phyloP scores from a whole-genome alignment of 2,888 invertebrate species.

The Drosophila setosimentum region DNA sequence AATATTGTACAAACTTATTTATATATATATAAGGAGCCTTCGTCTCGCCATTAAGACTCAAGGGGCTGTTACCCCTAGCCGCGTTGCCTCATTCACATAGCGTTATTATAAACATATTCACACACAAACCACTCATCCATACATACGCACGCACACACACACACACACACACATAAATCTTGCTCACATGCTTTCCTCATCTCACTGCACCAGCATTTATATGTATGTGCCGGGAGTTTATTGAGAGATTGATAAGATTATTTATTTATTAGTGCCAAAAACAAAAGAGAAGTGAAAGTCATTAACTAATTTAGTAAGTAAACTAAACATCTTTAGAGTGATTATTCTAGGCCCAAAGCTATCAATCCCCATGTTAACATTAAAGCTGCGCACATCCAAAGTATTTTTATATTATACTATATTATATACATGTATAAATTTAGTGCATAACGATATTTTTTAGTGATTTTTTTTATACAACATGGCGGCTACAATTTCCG shows the following conservation, averaged over 20 bases:
- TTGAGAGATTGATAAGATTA: conserved; percentile 78
- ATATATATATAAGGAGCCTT: conserved; percentile 22
- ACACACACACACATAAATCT: conserved; percentile 11
- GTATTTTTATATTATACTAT: conserved; percentile 65
- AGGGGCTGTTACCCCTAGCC: conserved; percentile 22
- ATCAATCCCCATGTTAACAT: conserved; percentile 34
- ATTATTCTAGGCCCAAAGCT: conserved; percentile 46
- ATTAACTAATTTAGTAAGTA: conserved; percentile 63
- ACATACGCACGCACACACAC: conserved; percentile 1
- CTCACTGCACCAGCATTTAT: conserved; percentile 17
- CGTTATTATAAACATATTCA: conserved; percentile 4
- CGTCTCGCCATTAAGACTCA: conserved; percentile 38
- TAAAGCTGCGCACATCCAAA: conserved; percentile 72
- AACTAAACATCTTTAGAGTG: conserved; percentile 42
- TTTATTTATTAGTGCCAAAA: conserved; percentile 77
- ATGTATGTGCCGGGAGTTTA: conserved; percentile 22
- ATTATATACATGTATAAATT: conserved; percentile 40
- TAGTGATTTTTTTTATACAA: conserved; percentile 32
- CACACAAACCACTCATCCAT: background rate
- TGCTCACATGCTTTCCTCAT: conserved; percentile 50
- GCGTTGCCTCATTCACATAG: conserved; percentile 33
- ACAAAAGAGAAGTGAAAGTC: conserved; percentile 58
- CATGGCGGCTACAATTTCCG: conserved; percentile 12
- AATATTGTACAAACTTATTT: conserved; percentile 5
- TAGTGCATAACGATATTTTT: conserved; percentile 47